Percentiles rank a stretch among this genome's conserved stretches.
Evolutionary conservation across 2,888 invertebrate genomes (phyloP).

Genomic region (Drosophila lacicola): DNA sequence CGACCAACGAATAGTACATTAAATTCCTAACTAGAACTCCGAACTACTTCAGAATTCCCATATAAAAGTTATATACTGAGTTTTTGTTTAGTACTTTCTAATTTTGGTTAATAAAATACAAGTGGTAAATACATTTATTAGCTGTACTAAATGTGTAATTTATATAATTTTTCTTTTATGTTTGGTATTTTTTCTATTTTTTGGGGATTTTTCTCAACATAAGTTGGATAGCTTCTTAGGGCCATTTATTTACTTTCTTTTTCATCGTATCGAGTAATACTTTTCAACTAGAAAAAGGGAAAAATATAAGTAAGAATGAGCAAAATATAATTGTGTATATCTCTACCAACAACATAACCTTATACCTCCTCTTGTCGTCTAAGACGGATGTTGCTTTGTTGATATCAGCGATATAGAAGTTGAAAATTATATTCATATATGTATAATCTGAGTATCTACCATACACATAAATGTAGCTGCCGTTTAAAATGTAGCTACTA

Average conservation of each 20-base stretch:
- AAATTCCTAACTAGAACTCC: background rate
- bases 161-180: background rate
- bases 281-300: background rate
- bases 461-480: too few relatives aligned
- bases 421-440: background rate
- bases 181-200: background rate
- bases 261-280: background rate
- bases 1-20: background rate
- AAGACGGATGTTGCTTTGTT: background rate
- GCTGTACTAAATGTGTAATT: background rate
- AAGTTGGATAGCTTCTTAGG: background rate
- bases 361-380: background rate
- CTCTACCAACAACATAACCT: background rate
- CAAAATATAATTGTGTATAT: background rate
- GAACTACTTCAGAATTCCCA: background rate
- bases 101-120: constrained; percentile 1
- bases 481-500: too few relatives aligned
- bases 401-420: background rate
- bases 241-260: background rate
- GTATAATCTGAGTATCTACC: background rate
- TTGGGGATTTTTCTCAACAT: background rate
- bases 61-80: background rate
- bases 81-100: background rate
- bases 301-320: background rate
- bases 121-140: constrained; percentile 3